A percentile compares a stretch with the other conserved stretches of the same genome.
These are phyloP conservation scores for Nyctibius bracteatus DNA, from an alignment of 2,113 vertebrate species.

Conservation along the genomic window DNA sequence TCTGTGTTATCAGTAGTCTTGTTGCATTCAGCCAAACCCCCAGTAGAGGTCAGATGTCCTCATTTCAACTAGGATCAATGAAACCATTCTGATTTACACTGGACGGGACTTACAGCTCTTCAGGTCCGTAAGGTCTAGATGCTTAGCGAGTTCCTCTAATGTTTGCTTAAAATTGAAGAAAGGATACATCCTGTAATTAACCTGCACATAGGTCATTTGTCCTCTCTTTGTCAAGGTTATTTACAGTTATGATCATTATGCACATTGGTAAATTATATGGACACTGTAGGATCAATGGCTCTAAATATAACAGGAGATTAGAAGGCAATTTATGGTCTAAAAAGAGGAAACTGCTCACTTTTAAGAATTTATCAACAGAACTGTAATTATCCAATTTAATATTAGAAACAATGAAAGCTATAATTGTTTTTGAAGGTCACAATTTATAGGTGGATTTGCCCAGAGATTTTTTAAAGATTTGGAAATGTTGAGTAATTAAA, in stretches of 20 bases:
- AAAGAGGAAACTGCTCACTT: background rate
- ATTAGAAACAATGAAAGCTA: background rate
- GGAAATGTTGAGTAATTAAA: background rate
- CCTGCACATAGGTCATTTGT: background rate
- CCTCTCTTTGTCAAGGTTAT: slow-evolving; percentile 5
- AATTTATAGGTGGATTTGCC: background rate
- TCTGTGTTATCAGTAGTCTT: background rate
- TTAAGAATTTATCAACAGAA: slow-evolving; percentile 17
- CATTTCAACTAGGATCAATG: background rate
- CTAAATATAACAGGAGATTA: background rate
- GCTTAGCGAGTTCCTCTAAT: background rate
- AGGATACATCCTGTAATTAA: background rate
- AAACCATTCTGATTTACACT: background rate
- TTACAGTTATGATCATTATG: slow-evolving; percentile 2
- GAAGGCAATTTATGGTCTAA: background rate
- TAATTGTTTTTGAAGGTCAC: background rate
- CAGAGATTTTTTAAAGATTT: background rate
- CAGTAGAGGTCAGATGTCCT: background rate
- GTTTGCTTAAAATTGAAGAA: background rate
- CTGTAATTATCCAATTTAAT: background rate
- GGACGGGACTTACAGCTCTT: background rate
- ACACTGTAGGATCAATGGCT: background rate
- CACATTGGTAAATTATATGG: background rate
- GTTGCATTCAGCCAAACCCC: background rate
- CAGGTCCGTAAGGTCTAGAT: background rate